Evolutionary conservation across 2,888 invertebrate genomes (phyloP).

Genomic region (Cryptocheilus praepositus): DNA sequence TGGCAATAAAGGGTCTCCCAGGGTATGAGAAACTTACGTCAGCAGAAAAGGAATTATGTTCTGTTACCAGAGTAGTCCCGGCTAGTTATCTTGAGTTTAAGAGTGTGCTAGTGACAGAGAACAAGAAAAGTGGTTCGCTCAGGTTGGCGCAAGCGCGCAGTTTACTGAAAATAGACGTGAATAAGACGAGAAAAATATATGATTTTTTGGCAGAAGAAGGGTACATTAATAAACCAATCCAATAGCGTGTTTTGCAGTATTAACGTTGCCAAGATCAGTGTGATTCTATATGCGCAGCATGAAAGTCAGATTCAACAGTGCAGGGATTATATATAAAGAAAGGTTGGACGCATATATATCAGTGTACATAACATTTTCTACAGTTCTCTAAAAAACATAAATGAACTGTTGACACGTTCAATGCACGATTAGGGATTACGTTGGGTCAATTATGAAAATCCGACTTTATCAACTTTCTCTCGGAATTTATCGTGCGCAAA

Average conservation of each 20-base stretch:
- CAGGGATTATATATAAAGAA: not conserved
- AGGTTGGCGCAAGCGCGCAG: slow-evolving; percentile 88
- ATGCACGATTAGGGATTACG: not conserved
- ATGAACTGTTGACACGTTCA: not conserved
- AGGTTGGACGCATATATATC: not conserved
- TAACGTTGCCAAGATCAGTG: not conserved
- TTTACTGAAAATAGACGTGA: slow-evolving; percentile 94
- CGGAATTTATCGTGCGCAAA: too few relatives aligned
- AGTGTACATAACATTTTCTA: not conserved
- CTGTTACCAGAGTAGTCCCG: slow-evolving; percentile 84
- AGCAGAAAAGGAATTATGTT: slow-evolving; percentile 86
- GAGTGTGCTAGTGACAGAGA: slow-evolving; percentile 84
- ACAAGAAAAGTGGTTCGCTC: slow-evolving; percentile 84
- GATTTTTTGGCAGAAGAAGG: slow-evolving; percentile 85
- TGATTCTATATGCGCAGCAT: slow-evolving; percentile 1
- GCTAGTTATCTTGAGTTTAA: slow-evolving; percentile 88
- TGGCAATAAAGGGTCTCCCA: slow-evolving; percentile 85
- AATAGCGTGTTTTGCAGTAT: slow-evolving; percentile 17
- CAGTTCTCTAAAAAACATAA: not conserved
- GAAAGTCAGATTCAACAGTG: too few relatives aligned
- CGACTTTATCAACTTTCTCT: too few relatives aligned
- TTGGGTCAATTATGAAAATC: too few relatives aligned
- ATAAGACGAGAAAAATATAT: slow-evolving; percentile 92
- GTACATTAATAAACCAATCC: slow-evolving; percentile 79
- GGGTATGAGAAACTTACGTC: slow-evolving; percentile 85